phyloP scores from a whole-genome alignment of 1,140 invertebrate species.

The Nephotettix cincticeps region DNA sequence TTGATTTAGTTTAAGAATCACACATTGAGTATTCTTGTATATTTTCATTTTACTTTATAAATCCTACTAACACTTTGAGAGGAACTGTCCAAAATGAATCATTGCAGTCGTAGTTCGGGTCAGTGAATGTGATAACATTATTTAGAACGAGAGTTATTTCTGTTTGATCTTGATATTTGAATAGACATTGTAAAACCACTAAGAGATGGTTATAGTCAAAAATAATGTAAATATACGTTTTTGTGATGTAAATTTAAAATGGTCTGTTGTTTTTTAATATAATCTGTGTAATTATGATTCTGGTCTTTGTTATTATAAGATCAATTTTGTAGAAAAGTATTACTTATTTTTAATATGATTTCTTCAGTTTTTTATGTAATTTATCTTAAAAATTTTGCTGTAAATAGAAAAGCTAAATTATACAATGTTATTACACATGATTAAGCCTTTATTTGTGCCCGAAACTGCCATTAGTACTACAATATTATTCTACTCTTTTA shows the following conservation, averaged over 20 bases:
- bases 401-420: conserved; percentile 25
- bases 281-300: conserved; percentile 9
- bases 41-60: neutral
- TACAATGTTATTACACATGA: conserved; percentile 24
- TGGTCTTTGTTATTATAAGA: conserved; percentile 17
- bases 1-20: neutral
- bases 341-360: conserved; percentile 20
- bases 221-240: conserved; percentile 17
- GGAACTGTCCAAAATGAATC: neutral
- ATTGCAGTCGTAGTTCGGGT: neutral
- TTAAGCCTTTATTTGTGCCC: no score
- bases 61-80: neutral
- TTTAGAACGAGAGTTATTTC: neutral
- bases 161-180: neutral
- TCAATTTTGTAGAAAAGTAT: conserved; percentile 15
- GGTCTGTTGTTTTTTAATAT: conserved; percentile 23
- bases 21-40: neutral
- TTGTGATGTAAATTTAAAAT: conserved; percentile 14
- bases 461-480: no score
- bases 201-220: conserved; percentile 11
- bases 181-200: conserved; percentile 1
- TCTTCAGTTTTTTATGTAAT: conserved; percentile 23
- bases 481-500: no score
- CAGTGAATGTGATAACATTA: neutral
- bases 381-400: conserved; percentile 26